Conservation (phyloP, 92 coral and sea anemone species). For the Epizoanthus rinbou region DNA sequence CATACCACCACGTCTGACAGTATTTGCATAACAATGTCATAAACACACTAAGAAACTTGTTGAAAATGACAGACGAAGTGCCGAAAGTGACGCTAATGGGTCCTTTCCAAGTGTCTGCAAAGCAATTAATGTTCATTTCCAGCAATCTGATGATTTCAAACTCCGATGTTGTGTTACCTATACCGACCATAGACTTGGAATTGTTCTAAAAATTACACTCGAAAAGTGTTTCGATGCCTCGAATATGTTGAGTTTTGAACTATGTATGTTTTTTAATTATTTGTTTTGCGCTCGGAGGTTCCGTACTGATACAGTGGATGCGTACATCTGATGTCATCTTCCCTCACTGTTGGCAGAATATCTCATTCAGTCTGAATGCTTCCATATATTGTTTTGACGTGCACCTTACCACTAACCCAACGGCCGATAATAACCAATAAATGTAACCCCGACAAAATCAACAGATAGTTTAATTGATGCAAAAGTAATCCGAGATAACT, state of each 20-base stretch:
- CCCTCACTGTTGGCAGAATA: no score
- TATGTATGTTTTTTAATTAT: no score
- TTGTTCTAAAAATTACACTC: not conserved
- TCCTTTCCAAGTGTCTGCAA: not conserved
- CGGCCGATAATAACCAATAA: not conserved
- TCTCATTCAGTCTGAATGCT: no score
- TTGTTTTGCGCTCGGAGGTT: no score
- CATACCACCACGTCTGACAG: constrained; percentile 39
- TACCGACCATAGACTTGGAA: constrained; percentile 3
- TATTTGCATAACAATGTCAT: constrained; percentile 43
- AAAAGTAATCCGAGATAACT: not conserved
- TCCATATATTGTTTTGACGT: not conserved
- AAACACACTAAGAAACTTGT: constrained; percentile 12
- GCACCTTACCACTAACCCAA: not conserved
- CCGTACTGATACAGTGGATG: no score
- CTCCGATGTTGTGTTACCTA: not conserved
- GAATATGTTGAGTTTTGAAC: no score
- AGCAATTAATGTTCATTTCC: constrained; percentile 39
- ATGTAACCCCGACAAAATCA: not conserved
- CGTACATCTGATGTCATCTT: no score
- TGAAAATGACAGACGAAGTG: constrained; percentile 1
- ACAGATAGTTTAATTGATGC: not conserved
- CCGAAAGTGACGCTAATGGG: constrained; percentile 1
- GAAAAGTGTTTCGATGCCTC: not conserved
- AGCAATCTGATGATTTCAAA: constrained; percentile 5